Base-by-base conservation (phyloP, 2,113 vertebrate species). In the Chionodraco myersi region DNA sequence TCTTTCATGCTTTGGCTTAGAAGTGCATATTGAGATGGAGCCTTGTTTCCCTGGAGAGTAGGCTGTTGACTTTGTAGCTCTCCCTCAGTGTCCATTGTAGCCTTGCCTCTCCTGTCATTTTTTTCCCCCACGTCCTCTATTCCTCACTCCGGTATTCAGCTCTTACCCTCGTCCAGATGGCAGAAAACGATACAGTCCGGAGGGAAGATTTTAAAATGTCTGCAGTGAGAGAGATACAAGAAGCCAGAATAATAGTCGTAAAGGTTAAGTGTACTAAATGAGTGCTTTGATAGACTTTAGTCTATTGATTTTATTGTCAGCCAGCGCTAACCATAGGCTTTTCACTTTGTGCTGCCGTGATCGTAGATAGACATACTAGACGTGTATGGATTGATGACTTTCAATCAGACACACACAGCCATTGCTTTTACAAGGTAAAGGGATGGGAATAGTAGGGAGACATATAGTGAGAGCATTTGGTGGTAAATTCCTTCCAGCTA, bases 1-100 rank as follows among this genome's bases (percentile, higher is more conserved):
- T 92, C 84, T 89, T 89, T 90, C 86, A 90, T 88, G 88, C 88
- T 89, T 88, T 83, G 89, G 89, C 72, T 92, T 51, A 88, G 86
- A 84, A 87, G 84, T 77, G 79, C 78, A 87, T 85, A 79, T 79
- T 69, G 79, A 91, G 83, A 88, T 81, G 78, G 77, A 87, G 82
- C 21, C 76, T 83, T 68, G 84, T 90, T 86, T 89, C 81, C 81
- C 75, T 62, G 3, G 72, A 91, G 90, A 88, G 80, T 5, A 76
- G 76, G 45, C 71, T 90, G 78, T 87, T 90, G 85, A 92, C 80
- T 90, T 82, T 89, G 80, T 78, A 86, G 82, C 73, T 73, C 75
- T 89, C 70, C 36, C 30, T 80, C 58, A 6, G 45, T 64, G 72
- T 79, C 76, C 74, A 77, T 75, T 74, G 81, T 71, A 71, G 21